Base-by-base conservation (phyloP, 2,888 invertebrate species). In the Hyppa rectilinea region DNA sequence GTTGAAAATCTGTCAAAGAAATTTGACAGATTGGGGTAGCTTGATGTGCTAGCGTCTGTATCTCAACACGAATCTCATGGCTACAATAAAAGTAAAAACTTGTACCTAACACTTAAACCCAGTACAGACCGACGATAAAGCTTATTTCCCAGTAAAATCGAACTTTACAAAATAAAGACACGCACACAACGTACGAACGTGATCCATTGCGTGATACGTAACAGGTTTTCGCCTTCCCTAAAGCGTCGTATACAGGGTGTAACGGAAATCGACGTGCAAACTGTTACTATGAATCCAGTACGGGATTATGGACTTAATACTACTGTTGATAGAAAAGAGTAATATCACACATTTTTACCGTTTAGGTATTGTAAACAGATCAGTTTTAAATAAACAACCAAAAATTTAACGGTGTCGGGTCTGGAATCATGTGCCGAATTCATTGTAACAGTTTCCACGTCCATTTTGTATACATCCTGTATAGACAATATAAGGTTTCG, bases 171-270 rank as follows among this genome's bases (percentile, higher is more conserved):
- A 50, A 80, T 65, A 75, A 80, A 65, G 45, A 38, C 62, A 75
- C 29, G 45, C 53, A 80, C 62, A 75, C 45, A 75, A 75, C n/a
- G 49, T 47, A 45, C 45, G 14, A 53, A 68, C 49, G 31, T 75
- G 81, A 70, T 80, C 50, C 65, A 59, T 66, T 78, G 81, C 70
- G 50, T 66, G 78, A 80, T 80, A 70, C 9, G 62, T 65, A 80
- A 75, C 80, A 66, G 61, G 75, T 80, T 80, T 63, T 56, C 29
- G 78, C 23, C 49, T 62, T 52, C 68, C 65, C 40, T 34, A 66
- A 63, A 63, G 53, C 29, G 29, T 43, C 14, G n/a, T 7, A 29
- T 43, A n/a, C 43, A 59, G 29, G 59, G 29, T 59, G n/a, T 43
- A n/a, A 40, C 14, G 20, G 29, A 43, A 14, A 43, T 43, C 9